phyloP scores from a whole-genome alignment of 1,140 invertebrate genomes.

The Cydia pomonella region DNA sequence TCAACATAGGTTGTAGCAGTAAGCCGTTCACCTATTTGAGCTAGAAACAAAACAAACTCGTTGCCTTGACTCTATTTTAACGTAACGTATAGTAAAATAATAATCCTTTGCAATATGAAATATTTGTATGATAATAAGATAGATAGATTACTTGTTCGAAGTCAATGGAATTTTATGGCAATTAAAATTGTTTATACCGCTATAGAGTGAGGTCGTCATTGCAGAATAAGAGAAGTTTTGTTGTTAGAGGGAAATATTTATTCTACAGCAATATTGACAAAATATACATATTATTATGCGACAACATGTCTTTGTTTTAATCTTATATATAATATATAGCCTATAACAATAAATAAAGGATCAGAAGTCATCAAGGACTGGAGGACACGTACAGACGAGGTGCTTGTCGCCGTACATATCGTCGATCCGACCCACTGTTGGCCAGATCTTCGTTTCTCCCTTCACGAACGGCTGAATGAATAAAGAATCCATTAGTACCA shows the following conservation, averaged over 20 bases:
- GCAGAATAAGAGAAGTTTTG: constrained; percentile 51
- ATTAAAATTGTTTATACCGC: constrained; percentile 55
- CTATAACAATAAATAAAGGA: constrained; percentile 33
- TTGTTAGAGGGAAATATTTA: constrained; percentile 64
- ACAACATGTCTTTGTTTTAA: constrained; percentile 56
- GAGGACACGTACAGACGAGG: constrained; percentile 97
- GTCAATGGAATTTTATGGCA: constrained; percentile 55
- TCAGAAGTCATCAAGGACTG: constrained; percentile 85
- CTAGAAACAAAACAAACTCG: constrained; percentile 62
- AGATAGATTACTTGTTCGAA: constrained; percentile 56
- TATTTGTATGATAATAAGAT: constrained; percentile 49
- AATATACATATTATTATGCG: constrained; percentile 67
- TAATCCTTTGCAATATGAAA: constrained; percentile 52
- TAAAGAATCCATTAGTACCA: constrained; percentile 43
- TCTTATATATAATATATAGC: too few relatives aligned
- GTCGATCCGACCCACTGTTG: constrained; percentile 97
- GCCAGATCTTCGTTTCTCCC: constrained; percentile 96
- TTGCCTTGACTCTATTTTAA: constrained; percentile 71
- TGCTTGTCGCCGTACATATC: constrained; percentile 99
- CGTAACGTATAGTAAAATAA: constrained; percentile 50
- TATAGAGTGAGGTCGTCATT: constrained; percentile 51
- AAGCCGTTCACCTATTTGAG: constrained; percentile 43
- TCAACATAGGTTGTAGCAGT: constrained; percentile 39
- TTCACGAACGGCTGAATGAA: constrained; percentile 90
- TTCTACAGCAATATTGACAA: constrained; percentile 71